These are phyloP conservation scores for Acanthurus tractus DNA, from an alignment of 2,797 vertebrate genomes.

Conservation along the genomic window DNA sequence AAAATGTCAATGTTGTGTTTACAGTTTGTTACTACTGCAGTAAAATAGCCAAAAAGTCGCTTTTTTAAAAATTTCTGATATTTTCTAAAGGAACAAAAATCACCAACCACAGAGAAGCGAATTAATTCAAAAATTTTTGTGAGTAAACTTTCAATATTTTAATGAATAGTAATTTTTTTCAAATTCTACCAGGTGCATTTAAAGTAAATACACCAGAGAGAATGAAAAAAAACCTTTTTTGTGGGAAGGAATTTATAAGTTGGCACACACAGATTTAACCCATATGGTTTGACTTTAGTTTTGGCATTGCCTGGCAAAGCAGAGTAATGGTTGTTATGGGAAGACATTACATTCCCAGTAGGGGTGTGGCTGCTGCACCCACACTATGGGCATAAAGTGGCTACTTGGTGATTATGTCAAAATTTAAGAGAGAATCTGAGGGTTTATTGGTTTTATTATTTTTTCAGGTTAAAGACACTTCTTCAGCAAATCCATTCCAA, in stretches of 20 bases:
- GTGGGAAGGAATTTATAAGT: constrained; percentile 16
- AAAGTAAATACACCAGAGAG: not conserved
- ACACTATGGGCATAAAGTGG: not conserved
- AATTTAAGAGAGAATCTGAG: constrained; percentile 4
- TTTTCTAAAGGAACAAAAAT: not conserved
- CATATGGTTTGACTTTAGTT: constrained; percentile 61
- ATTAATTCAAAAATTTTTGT: not conserved
- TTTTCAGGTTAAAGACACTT: too few relatives aligned
- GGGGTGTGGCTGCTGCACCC: constrained; percentile 41
- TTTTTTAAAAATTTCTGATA: not conserved
- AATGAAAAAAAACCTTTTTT: constrained; percentile 18
- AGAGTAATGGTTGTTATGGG: constrained; percentile 45
- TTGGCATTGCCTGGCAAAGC: constrained; percentile 26
- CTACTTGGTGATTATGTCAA: constrained; percentile 31
- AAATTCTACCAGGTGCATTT: not conserved
- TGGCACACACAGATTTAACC: constrained; percentile 33
- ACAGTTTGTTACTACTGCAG: not conserved
- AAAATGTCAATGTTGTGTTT: too few relatives aligned
- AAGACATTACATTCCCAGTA: constrained; percentile 65
- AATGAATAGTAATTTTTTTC: not conserved
- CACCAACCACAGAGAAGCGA: not conserved
- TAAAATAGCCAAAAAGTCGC: not conserved
- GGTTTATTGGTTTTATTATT: too few relatives aligned
- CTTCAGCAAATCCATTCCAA: too few relatives aligned
- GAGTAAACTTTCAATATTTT: not conserved